Percentiles rank a stretch among this genome's conserved stretches.
phyloP scores from a whole-genome alignment of 2,113 vertebrate genomes.

The Caloenas nicobarica region DNA sequence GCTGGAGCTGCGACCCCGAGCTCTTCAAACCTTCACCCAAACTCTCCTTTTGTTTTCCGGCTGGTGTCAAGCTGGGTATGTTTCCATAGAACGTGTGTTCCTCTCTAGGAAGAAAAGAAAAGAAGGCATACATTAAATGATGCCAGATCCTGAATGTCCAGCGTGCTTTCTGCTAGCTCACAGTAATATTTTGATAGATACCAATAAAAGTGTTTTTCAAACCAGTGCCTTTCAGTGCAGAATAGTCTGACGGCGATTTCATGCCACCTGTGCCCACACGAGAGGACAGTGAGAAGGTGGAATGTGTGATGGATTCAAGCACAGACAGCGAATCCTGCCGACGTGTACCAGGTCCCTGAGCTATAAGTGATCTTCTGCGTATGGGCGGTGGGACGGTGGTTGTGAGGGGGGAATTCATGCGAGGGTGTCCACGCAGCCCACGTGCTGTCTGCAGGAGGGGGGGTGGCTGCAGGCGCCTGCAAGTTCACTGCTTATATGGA shows the following conservation, averaged over 20 bases:
- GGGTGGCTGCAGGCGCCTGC: background rate
- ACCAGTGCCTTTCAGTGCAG: background rate
- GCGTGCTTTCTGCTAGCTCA: background rate
- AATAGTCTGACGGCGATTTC: background rate
- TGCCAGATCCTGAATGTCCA: background rate
- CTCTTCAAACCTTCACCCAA: background rate
- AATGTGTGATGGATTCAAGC: background rate
- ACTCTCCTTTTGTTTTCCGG: background rate
- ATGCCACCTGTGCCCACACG: accelerated
- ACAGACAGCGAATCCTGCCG: background rate
- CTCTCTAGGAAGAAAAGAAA: background rate
- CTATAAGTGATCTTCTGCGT: background rate
- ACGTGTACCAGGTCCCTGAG: background rate
- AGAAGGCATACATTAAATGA: background rate
- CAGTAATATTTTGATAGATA: background rate
- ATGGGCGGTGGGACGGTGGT: accelerated
- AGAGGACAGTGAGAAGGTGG: background rate
- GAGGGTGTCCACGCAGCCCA: too few relatives aligned
- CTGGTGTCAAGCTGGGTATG: background rate
- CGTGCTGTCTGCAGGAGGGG: accelerated
- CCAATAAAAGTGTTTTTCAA: background rate
- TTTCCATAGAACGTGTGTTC: background rate
- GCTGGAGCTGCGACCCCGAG: background rate
- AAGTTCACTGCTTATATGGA: background rate
- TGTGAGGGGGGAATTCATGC: background rate